Conservation (phyloP, 2,797 vertebrate species). For the Coilia nasus region DNA sequence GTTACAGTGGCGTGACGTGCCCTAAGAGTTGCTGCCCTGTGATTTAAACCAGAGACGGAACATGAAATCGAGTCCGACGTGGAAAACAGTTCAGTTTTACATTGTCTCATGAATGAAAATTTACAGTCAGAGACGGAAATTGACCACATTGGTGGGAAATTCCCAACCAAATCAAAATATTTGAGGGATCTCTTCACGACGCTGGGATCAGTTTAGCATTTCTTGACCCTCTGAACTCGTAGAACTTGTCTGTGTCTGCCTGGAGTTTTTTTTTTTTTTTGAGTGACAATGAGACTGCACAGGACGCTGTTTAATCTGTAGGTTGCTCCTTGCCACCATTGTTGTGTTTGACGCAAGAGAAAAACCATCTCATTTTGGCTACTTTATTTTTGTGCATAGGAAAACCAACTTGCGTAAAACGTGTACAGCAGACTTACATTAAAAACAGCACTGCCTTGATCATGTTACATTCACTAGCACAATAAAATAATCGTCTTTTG, state of each 20-base stretch:
- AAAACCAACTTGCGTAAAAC: not conserved
- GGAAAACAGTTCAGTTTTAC: not conserved
- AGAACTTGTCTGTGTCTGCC: not conserved
- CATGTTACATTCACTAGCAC: no score
- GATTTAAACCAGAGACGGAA: conserved; percentile 12
- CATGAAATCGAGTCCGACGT: not conserved
- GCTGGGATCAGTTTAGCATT: not conserved
- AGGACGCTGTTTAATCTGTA: not conserved
- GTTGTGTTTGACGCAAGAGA: not conserved
- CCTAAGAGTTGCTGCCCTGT: conserved; percentile 3
- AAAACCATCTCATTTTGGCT: not conserved
- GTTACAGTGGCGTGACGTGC: not conserved
- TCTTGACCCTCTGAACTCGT: not conserved
- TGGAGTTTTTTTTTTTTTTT: not conserved
- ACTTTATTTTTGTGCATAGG: not conserved
- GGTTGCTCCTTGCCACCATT: not conserved
- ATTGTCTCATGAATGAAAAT: conserved; percentile 5
- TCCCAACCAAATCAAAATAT: conserved; percentile 15
- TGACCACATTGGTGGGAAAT: not conserved
- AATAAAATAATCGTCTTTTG: not conserved
- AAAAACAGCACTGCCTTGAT: not conserved
- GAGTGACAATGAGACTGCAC: not conserved
- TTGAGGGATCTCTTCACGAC: not conserved
- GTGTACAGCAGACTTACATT: not conserved
- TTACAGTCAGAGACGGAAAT: not conserved